A percentile compares a stretch with the other conserved stretches of the same genome.
Evolutionary conservation across 2,113 vertebrate species (phyloP).

Genomic region (Barbus barbus): DNA sequence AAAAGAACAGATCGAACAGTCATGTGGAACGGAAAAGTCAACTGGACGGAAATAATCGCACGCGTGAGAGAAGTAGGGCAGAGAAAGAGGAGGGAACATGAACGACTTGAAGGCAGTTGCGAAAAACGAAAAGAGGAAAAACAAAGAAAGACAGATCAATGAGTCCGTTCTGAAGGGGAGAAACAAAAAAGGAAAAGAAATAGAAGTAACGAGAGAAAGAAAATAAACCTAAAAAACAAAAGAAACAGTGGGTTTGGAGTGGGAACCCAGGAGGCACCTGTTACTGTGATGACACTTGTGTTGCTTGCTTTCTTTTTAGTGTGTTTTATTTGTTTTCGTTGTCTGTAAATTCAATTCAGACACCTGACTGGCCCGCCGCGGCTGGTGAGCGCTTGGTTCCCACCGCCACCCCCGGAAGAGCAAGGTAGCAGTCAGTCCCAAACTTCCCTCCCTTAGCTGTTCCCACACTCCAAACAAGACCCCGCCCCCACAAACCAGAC

Average conservation of each 20-base stretch:
- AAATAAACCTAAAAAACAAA: constrained; percentile 80
- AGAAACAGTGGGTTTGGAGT: constrained; percentile 78
- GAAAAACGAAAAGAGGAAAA: constrained; percentile 71
- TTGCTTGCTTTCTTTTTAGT: constrained; percentile 30
- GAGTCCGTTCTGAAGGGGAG: constrained; percentile 90
- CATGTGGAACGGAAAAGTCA: constrained; percentile 90
- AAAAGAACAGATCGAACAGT: constrained; percentile 99
- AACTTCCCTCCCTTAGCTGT: constrained; percentile 66
- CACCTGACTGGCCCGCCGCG: constrained; percentile 28
- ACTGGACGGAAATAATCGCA: constrained; percentile 82
- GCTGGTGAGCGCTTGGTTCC: constrained; percentile 37
- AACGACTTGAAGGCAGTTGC: constrained; percentile 95
- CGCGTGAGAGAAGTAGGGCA: constrained; percentile 86
- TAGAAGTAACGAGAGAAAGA: constrained; percentile 85
- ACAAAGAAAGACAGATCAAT: constrained; percentile 85
- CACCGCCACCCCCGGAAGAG: constrained; percentile 37
- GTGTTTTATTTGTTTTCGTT: constrained; percentile 12
- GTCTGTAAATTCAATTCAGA: constrained; percentile 35
- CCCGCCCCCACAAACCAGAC: constrained; percentile 30
- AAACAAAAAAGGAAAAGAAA: constrained; percentile 85
- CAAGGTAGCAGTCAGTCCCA: constrained; percentile 51
- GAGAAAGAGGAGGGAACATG: constrained; percentile 81
- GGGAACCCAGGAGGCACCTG: constrained; percentile 84
- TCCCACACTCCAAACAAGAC: constrained; percentile 76
- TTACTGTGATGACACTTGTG: constrained; percentile 69